phyloP scores from a whole-genome alignment of 2,797 vertebrate species.

The Triplophysa yarkandensis region DNA sequence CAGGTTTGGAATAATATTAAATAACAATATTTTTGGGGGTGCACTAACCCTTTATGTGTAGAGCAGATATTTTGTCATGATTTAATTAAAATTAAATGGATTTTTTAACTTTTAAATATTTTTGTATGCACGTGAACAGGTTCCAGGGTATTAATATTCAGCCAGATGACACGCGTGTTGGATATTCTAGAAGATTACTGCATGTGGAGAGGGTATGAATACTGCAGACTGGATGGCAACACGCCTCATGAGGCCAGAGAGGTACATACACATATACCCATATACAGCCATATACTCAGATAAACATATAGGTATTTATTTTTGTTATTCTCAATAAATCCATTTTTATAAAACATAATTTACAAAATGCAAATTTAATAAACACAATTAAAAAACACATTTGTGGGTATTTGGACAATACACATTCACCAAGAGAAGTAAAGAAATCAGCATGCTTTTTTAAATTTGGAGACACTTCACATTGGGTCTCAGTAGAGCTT shows the following conservation, averaged over 20 bases:
- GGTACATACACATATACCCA: conserved; percentile 60
- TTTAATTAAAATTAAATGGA: background rate
- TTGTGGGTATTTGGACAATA: background rate
- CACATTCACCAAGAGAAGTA: background rate
- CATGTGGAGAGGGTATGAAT: conserved; percentile 87
- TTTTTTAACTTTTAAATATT: background rate
- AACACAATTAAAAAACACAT: background rate
- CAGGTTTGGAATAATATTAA: too few relatives aligned
- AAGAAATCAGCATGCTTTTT: conserved; percentile 1
- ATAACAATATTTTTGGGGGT: too few relatives aligned
- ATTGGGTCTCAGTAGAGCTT: conserved; percentile 4
- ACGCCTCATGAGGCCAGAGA: conserved; percentile 89
- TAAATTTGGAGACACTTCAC: conserved; percentile 20
- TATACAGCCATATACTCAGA: background rate
- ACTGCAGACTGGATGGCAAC: conserved; percentile 86
- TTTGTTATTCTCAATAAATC: background rate
- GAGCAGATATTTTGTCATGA: background rate
- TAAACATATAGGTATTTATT: background rate
- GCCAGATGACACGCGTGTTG: conserved; percentile 87
- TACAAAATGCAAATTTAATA: background rate
- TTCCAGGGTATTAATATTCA: conserved; percentile 85
- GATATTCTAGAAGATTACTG: conserved; percentile 91
- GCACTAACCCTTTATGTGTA: background rate
- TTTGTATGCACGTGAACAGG: conserved; percentile 63
- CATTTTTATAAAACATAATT: background rate